Base-by-base conservation (phyloP, 2,888 invertebrate species). In the Aquatica leii region DNA sequence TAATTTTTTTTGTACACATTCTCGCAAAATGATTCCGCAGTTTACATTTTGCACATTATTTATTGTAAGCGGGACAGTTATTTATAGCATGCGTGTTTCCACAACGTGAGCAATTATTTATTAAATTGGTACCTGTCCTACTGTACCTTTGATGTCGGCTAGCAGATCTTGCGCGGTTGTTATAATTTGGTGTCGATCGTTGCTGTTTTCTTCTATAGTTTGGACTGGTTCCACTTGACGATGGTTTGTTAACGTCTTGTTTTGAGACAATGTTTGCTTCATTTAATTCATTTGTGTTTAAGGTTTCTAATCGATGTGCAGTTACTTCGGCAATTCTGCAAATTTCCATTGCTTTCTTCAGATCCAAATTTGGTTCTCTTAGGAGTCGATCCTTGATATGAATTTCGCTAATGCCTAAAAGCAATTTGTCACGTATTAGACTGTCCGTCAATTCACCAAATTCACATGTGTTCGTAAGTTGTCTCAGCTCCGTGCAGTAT, bases 261-360 rank as follows among this genome's bases (percentile, higher is more conserved):
- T 31, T 31, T 9, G 31, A 31, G 4, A 31, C 31, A 31, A 31
- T 31, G 31, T 6, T 31, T 31, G 31, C 31, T 31, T 31, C 31
- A 6, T 31, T 31, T 6, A 31, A 6, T 4, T 31, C 9, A 6
- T 9, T 31, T 37, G 37, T 5, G 37, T 37, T 37, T 9, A 37
- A 37, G 12, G 37, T 37, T 37, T 37, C 37, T 9, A 37, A 37
- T 12, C 37, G 9, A 11, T 9, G 9, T 12, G 37, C 37, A 37
- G 37, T 37, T n/a, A 37, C 37, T 37, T 37, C 37, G n/a, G 52
- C 53, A 15, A 46, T 40, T 31, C 54, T 58, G 41, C 64, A 62
- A 18, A 59, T 49, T 2, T 59, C 49, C 1, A 62, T 59, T 21
- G 54, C 53, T 24, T 58, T 55, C 9, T 18, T 14, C 15, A 66